phyloP scores from a whole-genome alignment of 2,888 invertebrate genomes.

The Schizaphis graminum region DNA sequence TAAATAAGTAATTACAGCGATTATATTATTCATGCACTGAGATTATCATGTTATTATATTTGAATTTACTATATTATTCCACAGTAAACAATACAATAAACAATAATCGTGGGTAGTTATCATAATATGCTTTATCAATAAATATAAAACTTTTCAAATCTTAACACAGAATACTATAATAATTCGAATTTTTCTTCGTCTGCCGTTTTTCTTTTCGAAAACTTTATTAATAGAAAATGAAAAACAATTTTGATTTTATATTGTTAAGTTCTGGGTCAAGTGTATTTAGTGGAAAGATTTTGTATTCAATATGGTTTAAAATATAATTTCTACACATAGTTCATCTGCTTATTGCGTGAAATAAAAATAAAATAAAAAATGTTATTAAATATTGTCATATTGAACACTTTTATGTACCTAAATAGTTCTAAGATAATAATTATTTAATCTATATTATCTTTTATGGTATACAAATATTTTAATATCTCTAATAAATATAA shows the following conservation, averaged over 20 bases:
- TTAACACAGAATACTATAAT: not conserved
- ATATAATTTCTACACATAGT: not conserved
- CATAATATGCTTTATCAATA: not conserved
- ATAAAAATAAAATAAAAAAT: not conserved
- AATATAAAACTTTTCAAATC: not conserved
- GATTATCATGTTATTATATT: not conserved
- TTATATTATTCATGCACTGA: not conserved
- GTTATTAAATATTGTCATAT: not conserved
- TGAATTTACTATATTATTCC: not conserved
- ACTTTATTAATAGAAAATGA: not conserved
- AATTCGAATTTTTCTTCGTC: not conserved
- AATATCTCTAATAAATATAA: not conserved
- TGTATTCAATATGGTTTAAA: not conserved
- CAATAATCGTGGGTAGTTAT: not conserved
- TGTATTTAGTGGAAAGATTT: not conserved
- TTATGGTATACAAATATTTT: not conserved
- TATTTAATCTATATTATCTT: not conserved
- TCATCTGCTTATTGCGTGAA: not conserved
- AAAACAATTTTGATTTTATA: not conserved
- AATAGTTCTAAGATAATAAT: not conserved
- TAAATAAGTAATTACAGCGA: not conserved
- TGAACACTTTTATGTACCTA: not conserved
- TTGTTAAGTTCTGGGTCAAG: not conserved
- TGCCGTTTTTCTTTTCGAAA: not conserved
- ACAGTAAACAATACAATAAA: not conserved